These are phyloP conservation scores for Spicauda simplicius DNA, from an alignment of 2,888 invertebrate genomes.

Conservation along the genomic window DNA sequence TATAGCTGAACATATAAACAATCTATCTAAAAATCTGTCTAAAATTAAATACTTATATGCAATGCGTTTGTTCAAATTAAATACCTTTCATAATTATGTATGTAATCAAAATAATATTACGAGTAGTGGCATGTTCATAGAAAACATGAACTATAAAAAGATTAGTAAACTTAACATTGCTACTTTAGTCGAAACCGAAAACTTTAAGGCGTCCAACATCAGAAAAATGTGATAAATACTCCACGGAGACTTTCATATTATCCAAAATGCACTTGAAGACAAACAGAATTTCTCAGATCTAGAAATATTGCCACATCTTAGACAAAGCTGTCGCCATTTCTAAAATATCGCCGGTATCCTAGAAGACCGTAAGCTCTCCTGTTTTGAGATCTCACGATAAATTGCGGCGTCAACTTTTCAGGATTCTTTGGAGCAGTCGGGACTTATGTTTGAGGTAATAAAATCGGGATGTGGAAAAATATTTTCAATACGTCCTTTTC, in stretches of 20 bases:
- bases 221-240: neutral
- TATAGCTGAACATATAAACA: too few relatives aligned
- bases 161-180: too few relatives aligned
- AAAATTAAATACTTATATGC: too few relatives aligned
- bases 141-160: too few relatives aligned
- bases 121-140: too few relatives aligned
- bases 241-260: neutral
- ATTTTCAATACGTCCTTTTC: conserved; percentile 19
- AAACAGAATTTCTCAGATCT: conserved; percentile 26
- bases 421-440: conserved; percentile 21
- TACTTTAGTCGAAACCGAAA: too few relatives aligned
- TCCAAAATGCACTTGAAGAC: conserved; percentile 13
- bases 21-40: too few relatives aligned
- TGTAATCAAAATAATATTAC: too few relatives aligned
- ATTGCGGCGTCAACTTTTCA: conserved; percentile 32
- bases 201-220: neutral
- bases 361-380: conserved; percentile 32
- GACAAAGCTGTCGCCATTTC: conserved; percentile 28
- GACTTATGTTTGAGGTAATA: conserved; percentile 27
- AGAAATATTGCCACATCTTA: conserved; percentile 22
- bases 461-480: conserved; percentile 19
- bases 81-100: too few relatives aligned
- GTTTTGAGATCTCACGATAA: conserved; percentile 36
- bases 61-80: too few relatives aligned
- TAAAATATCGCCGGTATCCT: conserved; percentile 29